phyloP scores from a whole-genome alignment of 2,888 invertebrate species.

The Cremastobaeus sp. region DNA sequence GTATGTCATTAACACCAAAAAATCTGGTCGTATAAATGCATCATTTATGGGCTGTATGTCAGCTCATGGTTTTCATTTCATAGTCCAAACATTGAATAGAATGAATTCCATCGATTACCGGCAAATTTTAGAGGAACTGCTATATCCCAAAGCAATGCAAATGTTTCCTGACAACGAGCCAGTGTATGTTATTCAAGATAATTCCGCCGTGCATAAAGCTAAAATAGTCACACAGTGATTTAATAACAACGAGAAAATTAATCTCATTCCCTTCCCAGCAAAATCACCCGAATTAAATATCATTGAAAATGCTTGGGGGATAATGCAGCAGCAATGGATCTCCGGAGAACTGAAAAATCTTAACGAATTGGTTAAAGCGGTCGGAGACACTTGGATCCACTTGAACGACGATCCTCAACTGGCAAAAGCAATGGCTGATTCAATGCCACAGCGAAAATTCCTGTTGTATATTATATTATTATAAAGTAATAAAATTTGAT shows the following conservation, averaged over 20 bases:
- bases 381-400: too few species aligned
- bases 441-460: too few species aligned
- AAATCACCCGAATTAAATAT: conserved; percentile 10
- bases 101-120: neutral
- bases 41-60: conserved; percentile 4
- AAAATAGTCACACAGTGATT: neutral
- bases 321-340: neutral
- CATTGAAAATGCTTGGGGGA: conserved; percentile 11
- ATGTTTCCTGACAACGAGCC: neutral
- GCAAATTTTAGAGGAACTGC: neutral
- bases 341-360: neutral
- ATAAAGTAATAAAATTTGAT: too few species aligned
- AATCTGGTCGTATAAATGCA: neutral
- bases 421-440: too few species aligned
- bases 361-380: too few species aligned
- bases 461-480: too few species aligned
- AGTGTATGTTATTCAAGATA: neutral
- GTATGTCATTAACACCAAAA: neutral
- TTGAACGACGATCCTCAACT: too few species aligned
- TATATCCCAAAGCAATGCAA: neutral
- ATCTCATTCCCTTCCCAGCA: neutral
- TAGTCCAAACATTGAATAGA: neutral
- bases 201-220: neutral
- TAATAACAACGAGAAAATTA: neutral
- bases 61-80: neutral